Evolutionary conservation across 2,797 vertebrate species (phyloP).

Genomic region (Paguma larvata): DNA sequence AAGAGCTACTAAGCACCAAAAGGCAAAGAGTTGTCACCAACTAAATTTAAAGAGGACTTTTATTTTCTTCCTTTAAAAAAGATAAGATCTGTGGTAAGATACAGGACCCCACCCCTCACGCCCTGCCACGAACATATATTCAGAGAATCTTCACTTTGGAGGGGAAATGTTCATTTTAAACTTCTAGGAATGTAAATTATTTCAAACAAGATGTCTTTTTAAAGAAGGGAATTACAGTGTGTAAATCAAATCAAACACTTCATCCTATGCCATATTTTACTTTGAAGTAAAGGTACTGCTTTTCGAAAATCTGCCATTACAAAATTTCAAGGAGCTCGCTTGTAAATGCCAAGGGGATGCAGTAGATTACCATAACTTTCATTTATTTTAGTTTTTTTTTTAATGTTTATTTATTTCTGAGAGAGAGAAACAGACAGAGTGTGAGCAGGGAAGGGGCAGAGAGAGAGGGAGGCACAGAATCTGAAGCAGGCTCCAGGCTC

Average conservation of each 20-base stretch:
- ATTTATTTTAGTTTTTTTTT: background rate
- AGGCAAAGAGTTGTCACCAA: background rate
- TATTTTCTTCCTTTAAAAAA: slow-evolving; percentile 50
- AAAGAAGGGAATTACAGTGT: background rate
- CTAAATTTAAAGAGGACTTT: slow-evolving; percentile 38
- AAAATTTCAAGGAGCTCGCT: background rate
- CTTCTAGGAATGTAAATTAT: slow-evolving; percentile 58
- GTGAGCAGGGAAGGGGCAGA: too few relatives aligned
- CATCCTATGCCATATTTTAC: slow-evolving; percentile 8
- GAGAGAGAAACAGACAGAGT: too few relatives aligned
- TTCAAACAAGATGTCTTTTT: slow-evolving; percentile 64
- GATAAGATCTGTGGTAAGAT: background rate
- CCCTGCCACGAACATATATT: background rate
- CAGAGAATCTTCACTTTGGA: slow-evolving; percentile 47
- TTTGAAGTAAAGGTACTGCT: slow-evolving; percentile 38
- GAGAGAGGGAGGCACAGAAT: too few relatives aligned
- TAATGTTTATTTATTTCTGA: too few relatives aligned
- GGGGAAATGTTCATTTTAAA: slow-evolving; percentile 50
- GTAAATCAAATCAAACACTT: slow-evolving; percentile 57
- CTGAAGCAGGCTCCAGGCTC: too few relatives aligned
- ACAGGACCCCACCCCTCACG: background rate
- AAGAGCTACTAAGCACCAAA: slow-evolving; percentile 44
- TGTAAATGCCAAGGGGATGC: background rate
- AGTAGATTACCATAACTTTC: background rate
- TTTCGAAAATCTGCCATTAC: slow-evolving; percentile 36